phyloP scores from a whole-genome alignment of 1,140 invertebrate species.

The Drosophila tropicalis region DNA sequence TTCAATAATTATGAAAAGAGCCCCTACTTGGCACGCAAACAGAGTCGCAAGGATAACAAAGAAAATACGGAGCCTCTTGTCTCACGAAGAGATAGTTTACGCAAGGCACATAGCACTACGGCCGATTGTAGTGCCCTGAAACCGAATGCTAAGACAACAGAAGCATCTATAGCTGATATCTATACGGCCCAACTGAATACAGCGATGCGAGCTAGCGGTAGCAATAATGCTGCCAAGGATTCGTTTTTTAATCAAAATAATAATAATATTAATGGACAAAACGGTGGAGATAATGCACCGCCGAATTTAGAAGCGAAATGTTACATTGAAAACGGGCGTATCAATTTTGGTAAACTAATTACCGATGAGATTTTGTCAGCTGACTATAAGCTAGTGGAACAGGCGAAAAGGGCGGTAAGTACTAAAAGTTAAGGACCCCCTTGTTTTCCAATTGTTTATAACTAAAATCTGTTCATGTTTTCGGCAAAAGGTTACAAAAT shows the following conservation, averaged over 20 bases:
- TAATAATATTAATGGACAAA: constrained; percentile 70
- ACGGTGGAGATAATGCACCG: constrained; percentile 44
- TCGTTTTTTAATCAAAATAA: constrained; percentile 66
- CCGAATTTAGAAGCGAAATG: constrained; percentile 83
- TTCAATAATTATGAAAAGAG: constrained; percentile 66
- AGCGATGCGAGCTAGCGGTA: constrained; percentile 62
- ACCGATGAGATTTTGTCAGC: constrained; percentile 93
- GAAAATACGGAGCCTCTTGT: constrained; percentile 66
- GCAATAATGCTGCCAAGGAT: constrained; percentile 62
- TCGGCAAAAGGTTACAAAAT: too few relatives aligned
- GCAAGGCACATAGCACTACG: constrained; percentile 70
- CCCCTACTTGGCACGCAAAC: constrained; percentile 71
- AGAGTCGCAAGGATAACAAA: constrained; percentile 72
- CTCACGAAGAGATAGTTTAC: constrained; percentile 67
- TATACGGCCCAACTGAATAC: constrained; percentile 75
- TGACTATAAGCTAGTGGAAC: constrained; percentile 90
- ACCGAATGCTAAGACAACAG: constrained; percentile 56
- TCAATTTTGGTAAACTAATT: constrained; percentile 91
- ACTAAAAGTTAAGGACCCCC: too few relatives aligned
- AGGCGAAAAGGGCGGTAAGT: constrained; percentile 89
- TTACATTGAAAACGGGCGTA: constrained; percentile 89
- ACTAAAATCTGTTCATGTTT: too few relatives aligned
- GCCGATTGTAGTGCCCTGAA: constrained; percentile 65
- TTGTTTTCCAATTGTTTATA: too few relatives aligned
- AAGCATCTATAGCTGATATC: constrained; percentile 65